Percentiles rank a stretch among this genome's conserved stretches.
These are phyloP conservation scores for Aplochiton taeniatus DNA, from an alignment of 2,797 vertebrate genomes.

Conservation along the genomic window DNA sequence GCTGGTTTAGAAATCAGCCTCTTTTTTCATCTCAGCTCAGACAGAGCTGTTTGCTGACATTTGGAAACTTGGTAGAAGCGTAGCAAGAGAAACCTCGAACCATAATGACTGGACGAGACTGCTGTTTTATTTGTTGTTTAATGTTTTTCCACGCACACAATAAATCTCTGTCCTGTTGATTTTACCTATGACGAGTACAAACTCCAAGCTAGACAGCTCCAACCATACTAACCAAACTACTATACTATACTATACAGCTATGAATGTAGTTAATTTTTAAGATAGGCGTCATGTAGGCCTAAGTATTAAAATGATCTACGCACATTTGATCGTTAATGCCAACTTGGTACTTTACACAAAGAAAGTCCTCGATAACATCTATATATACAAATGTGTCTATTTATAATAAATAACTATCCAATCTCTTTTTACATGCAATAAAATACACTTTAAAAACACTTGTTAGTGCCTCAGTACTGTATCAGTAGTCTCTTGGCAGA, in stretches of 20 bases:
- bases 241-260: no score
- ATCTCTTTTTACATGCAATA: neutral
- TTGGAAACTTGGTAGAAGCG: slow-evolving; percentile 42
- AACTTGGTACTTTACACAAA: no score
- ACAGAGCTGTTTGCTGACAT: slow-evolving; percentile 37
- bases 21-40: slow-evolving; percentile 26
- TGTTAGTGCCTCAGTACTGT: slow-evolving; percentile 21
- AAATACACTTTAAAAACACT: slow-evolving; percentile 12
- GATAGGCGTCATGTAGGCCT: neutral
- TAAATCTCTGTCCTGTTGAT: slow-evolving; percentile 2
- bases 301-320: neutral
- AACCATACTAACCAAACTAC: no score
- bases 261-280: no score
- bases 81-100: slow-evolving; percentile 39
- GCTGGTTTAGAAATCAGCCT: slow-evolving; percentile 50
- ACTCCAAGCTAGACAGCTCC: neutral
- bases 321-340: no score
- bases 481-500: slow-evolving; percentile 46
- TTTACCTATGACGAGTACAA: neutral
- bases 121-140: slow-evolving; percentile 27
- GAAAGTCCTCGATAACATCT: no score
- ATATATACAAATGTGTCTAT: no score
- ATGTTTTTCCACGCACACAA: slow-evolving; percentile 12
- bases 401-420: no score
- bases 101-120: slow-evolving; percentile 38